Percentiles rank a stretch among this genome's conserved stretches.
Conservation (phyloP, 1,140 invertebrate genomes). For the Drosophila baimaii region DNA sequence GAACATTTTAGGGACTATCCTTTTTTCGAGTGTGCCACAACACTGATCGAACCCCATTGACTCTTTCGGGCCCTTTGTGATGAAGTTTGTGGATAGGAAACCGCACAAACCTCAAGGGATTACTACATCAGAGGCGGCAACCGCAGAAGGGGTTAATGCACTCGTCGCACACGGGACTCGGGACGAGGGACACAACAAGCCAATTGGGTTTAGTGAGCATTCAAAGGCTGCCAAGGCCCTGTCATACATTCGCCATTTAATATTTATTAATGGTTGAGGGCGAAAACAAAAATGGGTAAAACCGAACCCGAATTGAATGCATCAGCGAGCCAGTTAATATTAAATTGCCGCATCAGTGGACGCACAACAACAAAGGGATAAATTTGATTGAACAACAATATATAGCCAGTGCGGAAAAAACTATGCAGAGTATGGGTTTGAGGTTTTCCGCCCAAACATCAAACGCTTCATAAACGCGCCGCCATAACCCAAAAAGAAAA, state of each 20-base stretch:
- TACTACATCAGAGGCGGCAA: conserved; percentile 45
- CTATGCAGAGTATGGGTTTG: conserved; percentile 52
- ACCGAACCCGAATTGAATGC: conserved; percentile 63
- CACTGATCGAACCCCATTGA: conserved; percentile 23
- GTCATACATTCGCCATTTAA: conserved; percentile 55
- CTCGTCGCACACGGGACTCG: conserved; percentile 42
- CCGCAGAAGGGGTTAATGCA: conserved; percentile 57
- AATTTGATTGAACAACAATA: conserved; percentile 43
- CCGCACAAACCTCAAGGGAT: conserved; percentile 54
- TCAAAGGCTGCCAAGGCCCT: conserved; percentile 33
- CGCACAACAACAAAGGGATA: conserved; percentile 54
- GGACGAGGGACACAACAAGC: conserved; percentile 23
- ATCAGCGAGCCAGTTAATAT: conserved; percentile 80
- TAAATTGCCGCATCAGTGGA: conserved; percentile 73
- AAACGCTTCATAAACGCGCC: conserved; percentile 78
- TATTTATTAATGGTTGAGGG: conserved; percentile 70
- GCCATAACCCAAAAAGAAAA: conserved; percentile 31
- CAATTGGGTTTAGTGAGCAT: conserved; percentile 31
- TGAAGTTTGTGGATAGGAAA: conserved; percentile 28
- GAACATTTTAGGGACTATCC: too few species aligned
- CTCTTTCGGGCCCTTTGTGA: conserved; percentile 28
- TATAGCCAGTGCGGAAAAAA: conserved; percentile 38
- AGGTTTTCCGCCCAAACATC: conserved; percentile 61
- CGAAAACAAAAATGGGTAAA: conserved; percentile 25
- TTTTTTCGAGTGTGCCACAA: too few species aligned